Evolutionary conservation across 2,113 vertebrate species (phyloP).

Genomic region (Gambusia holbrooki): DNA sequence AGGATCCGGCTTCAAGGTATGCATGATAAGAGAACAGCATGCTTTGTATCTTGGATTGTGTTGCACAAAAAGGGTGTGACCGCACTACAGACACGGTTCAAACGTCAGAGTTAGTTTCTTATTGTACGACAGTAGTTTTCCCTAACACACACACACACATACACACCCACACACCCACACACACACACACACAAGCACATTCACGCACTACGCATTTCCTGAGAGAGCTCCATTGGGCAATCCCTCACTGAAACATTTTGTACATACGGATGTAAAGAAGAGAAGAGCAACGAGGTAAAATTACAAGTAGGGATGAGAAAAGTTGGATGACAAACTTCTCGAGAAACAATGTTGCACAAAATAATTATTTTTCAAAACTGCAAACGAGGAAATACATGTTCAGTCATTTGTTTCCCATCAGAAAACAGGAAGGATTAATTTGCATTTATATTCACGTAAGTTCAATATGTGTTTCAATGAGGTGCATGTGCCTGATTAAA

Average conservation of each 20-base stretch:
- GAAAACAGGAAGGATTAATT: not conserved
- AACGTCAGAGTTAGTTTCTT: conserved; percentile 46
- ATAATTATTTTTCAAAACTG: not conserved
- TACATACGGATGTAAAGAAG: conserved; percentile 25
- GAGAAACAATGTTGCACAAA: conserved; percentile 1
- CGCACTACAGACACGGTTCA: conserved; percentile 1
- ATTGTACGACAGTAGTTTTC: conserved; percentile 37
- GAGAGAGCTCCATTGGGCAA: conserved; percentile 44
- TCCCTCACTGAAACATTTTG: conserved; percentile 1
- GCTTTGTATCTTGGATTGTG: not conserved
- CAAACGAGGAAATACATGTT: conserved; percentile 1
- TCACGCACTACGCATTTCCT: conserved; percentile 51
- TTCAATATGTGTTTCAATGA: not conserved
- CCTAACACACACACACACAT: not conserved
- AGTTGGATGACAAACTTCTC: not conserved
- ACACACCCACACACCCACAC: not conserved
- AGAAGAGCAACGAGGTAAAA: conserved; percentile 20
- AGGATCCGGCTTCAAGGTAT: not conserved
- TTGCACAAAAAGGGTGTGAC: conserved; percentile 58
- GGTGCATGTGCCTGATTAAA: no score
- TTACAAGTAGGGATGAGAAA: not conserved
- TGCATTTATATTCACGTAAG: not conserved
- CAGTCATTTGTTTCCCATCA: not conserved
- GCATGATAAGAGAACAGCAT: conserved; percentile 12
- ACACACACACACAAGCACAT: not conserved